phyloP scores from a whole-genome alignment of 2,888 invertebrate species.

The Heliconius aoede region DNA sequence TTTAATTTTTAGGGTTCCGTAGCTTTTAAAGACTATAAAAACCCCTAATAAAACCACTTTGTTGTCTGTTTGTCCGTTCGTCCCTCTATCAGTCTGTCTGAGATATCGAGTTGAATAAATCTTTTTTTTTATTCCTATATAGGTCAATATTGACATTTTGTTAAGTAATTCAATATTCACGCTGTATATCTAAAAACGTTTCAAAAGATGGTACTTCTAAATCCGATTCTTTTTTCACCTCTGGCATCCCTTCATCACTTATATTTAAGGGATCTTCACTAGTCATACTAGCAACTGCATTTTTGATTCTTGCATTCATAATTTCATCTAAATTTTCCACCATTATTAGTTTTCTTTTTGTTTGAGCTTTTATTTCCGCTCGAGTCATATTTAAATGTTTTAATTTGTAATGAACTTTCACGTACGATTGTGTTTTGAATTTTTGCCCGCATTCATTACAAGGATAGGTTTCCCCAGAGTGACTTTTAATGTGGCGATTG shows the following conservation, averaged over 20 bases:
- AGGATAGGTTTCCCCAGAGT: constrained; percentile 59
- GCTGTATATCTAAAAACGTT: constrained; percentile 50
- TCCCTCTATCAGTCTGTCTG: no score
- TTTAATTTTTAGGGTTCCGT: no score
- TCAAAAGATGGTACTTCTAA: constrained; percentile 49
- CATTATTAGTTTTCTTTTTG: constrained; percentile 50
- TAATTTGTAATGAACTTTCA: constrained; percentile 60
- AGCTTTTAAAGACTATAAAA: no score
- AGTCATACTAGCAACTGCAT: background rate
- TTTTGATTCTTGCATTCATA: constrained; percentile 42
- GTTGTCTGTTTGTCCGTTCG: no score
- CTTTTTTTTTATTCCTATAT: background rate
- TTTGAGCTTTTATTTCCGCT: constrained; percentile 56
- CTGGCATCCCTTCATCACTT: constrained; percentile 1
- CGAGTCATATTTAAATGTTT: constrained; percentile 62
- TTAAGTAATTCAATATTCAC: constrained; percentile 34
- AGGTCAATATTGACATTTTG: no score
- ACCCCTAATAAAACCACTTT: no score
- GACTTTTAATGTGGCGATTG: constrained; percentile 59
- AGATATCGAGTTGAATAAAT: background rate
- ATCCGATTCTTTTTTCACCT: constrained; percentile 35
- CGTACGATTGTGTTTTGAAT: constrained; percentile 62
- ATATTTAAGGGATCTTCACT: constrained; percentile 35
- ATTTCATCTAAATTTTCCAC: constrained; percentile 39
- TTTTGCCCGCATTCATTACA: constrained; percentile 60